Evolutionary conservation across 1,140 invertebrate genomes (phyloP).

Genomic region (Kradibia gibbosae): DNA sequence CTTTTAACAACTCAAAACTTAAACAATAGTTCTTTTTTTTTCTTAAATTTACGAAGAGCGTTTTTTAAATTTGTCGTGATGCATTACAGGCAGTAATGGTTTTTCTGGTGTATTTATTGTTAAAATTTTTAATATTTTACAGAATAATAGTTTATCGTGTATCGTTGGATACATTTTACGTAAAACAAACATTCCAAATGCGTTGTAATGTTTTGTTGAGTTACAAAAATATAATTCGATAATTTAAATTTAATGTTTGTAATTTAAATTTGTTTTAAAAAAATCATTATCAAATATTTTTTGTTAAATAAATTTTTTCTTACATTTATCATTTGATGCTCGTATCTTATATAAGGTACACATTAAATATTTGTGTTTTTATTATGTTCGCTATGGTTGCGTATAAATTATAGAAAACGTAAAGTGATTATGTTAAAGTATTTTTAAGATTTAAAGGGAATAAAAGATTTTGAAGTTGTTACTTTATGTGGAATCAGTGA

Average conservation of each 20-base stretch:
- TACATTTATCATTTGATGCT: neutral
- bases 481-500: neutral
- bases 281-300: neutral
- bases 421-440: neutral
- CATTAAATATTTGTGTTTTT: neutral
- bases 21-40: neutral
- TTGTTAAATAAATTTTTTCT: neutral
- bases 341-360: neutral
- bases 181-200: neutral
- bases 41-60: neutral
- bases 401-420: neutral
- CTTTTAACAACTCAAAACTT: neutral
- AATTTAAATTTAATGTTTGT: neutral
- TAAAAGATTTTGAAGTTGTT: neutral
- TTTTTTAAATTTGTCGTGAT: neutral
- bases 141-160: neutral
- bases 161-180: neutral
- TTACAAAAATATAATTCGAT: neutral
- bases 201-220: neutral
- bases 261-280: neutral
- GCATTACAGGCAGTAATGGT: no score
- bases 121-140: neutral
- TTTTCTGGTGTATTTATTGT: neutral
- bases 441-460: neutral
- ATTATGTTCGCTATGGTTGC: neutral